These are phyloP conservation scores for Vanessa tameamea DNA, from an alignment of 1,140 invertebrate genomes.

Conservation along the genomic window DNA sequence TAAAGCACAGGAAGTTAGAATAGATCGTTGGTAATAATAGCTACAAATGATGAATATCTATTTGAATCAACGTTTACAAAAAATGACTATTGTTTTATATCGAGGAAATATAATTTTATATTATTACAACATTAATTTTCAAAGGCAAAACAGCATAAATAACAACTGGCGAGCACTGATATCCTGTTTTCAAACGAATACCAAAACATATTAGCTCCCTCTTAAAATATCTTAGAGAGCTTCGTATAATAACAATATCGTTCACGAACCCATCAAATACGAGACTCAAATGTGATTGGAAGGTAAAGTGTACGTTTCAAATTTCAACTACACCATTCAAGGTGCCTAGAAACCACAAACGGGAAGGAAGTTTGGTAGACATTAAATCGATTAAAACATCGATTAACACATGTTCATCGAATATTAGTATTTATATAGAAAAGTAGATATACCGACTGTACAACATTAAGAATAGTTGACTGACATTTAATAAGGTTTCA, in stretches of 20 bases:
- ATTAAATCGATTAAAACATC: background rate
- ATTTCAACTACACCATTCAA: conserved; percentile 9
- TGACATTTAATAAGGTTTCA: no score
- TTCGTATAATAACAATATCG: conserved; percentile 14
- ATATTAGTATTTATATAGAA: no score
- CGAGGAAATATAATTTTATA: background rate
- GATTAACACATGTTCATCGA: background rate
- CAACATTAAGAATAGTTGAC: no score
- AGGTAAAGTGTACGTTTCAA: conserved; percentile 18
- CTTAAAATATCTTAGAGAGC: conserved; percentile 11
- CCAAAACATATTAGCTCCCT: conserved; percentile 23
- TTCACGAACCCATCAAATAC: conserved; percentile 27
- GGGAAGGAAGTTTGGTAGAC: background rate
- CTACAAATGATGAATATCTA: conserved; percentile 22
- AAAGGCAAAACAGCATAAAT: conserved; percentile 16
- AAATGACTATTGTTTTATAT: conserved; percentile 20
- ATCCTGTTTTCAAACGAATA: conserved; percentile 32
- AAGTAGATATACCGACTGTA: no score
- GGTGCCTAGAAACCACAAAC: background rate
- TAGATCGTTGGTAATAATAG: conserved; percentile 17
- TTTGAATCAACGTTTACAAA: conserved; percentile 28
- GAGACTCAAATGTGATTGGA: conserved; percentile 24
- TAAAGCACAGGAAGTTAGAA: conserved; percentile 27
- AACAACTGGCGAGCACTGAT: conserved; percentile 26
- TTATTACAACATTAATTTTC: conserved; percentile 1